phyloP scores from a whole-genome alignment of 2,888 invertebrate species.

The Nephrocerus scutellatus region DNA sequence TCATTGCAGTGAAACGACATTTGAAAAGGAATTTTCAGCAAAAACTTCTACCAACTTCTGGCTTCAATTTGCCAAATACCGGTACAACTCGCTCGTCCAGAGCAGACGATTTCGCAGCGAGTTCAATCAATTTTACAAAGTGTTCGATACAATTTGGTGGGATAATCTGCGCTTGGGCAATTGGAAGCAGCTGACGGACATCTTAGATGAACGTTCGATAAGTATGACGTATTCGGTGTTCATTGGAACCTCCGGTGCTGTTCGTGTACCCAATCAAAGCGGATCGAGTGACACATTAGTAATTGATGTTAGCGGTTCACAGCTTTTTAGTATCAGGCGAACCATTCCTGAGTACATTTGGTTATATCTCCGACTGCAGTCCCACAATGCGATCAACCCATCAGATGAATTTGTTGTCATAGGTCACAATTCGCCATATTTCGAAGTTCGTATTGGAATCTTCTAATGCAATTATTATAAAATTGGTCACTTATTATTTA shows the following conservation, averaged over 20 bases:
- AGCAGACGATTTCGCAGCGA: conserved; percentile 1
- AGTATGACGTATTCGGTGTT: conserved; percentile 14
- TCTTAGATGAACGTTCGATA: conserved; percentile 11
- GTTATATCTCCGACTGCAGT: conserved; percentile 17
- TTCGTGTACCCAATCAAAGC: neutral
- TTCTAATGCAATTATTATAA: neutral
- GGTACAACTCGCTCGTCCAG: conserved; percentile 11
- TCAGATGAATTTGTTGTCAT: conserved; percentile 19
- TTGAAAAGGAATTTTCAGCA: too few relatives aligned
- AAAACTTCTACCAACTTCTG: conserved; percentile 9
- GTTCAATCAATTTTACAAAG: conserved; percentile 9
- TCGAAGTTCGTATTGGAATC: conserved; percentile 15
- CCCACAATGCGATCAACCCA: conserved; percentile 12
- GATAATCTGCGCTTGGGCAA: conserved; percentile 18
- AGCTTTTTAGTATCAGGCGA: conserved; percentile 7
- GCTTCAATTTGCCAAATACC: conserved; percentile 11
- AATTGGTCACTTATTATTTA: too few relatives aligned
- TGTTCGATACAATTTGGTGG: conserved; percentile 20
- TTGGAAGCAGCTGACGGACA: conserved; percentile 17
- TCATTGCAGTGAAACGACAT: too few relatives aligned
- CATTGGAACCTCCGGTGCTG: conserved; percentile 12
- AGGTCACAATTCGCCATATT: conserved; percentile 20
- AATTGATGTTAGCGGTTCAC: neutral
- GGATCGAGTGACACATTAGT: neutral
- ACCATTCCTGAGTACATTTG: conserved; percentile 16